phyloP scores from a whole-genome alignment of 2,888 invertebrate genomes.

The Eupithecia centaureata region DNA sequence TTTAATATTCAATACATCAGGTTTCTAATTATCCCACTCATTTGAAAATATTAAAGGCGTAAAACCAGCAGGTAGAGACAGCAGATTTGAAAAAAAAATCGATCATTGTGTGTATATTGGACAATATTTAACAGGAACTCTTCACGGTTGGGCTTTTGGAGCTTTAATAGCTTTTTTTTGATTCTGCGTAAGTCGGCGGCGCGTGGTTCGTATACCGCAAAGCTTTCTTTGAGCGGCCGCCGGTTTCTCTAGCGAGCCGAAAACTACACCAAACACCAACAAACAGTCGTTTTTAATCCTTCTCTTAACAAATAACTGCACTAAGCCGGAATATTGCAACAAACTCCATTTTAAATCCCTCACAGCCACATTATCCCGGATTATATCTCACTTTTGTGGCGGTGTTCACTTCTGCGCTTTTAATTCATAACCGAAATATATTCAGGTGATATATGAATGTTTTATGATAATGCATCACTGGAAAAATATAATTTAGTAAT shows the following conservation, averaged over 20 bases:
- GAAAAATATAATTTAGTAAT: constrained; percentile 47
- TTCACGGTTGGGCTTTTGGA: constrained; percentile 50
- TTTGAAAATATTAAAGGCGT: constrained; percentile 21
- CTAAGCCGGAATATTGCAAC: constrained; percentile 71
- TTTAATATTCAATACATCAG: constrained; percentile 16
- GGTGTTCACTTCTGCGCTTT: constrained; percentile 65
- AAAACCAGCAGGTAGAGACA: constrained; percentile 36
- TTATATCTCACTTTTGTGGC: constrained; percentile 74
- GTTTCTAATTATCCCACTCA: constrained; percentile 29
- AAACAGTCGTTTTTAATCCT: constrained; percentile 74
- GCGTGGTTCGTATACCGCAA: constrained; percentile 51
- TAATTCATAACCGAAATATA: constrained; percentile 59
- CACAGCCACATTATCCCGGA: constrained; percentile 73
- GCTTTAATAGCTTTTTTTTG: constrained; percentile 60
- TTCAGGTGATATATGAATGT: constrained; percentile 48
- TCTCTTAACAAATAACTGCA: constrained; percentile 70
- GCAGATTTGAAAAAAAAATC: constrained; percentile 34
- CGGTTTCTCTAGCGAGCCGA: constrained; percentile 47
- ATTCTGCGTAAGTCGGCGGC: constrained; percentile 68
- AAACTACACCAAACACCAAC: constrained; percentile 64
- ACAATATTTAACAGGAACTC: constrained; percentile 50
- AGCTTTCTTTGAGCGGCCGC: constrained; percentile 54
- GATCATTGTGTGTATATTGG: constrained; percentile 47
- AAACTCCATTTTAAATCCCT: constrained; percentile 74
- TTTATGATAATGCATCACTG: constrained; percentile 50